phyloP scores from a whole-genome alignment of 2,797 vertebrate species.

The Psittacula derbiana region DNA sequence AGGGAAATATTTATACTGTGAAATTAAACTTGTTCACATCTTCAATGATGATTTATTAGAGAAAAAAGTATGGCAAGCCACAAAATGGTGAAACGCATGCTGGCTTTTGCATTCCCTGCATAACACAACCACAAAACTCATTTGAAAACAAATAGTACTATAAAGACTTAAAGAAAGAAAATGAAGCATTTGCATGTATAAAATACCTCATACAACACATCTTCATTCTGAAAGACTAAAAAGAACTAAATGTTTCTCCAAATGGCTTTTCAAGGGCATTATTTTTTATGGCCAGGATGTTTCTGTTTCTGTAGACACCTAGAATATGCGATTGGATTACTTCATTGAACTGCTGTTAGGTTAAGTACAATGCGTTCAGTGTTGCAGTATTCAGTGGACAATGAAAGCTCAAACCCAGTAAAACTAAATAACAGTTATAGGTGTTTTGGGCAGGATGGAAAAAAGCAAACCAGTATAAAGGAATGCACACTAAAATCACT shows the following conservation, averaged over 20 bases:
- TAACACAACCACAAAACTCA: conserved; percentile 47
- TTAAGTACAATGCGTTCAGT: neutral
- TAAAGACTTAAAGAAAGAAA: conserved; percentile 61
- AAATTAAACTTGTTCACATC: conserved; percentile 54
- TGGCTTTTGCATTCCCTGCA: neutral
- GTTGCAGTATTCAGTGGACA: conserved; percentile 15
- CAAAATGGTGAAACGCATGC: neutral
- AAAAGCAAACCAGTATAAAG: neutral
- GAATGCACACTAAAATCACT: neutral
- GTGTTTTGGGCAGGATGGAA: neutral
- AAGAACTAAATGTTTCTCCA: conserved; percentile 46
- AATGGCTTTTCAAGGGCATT: conserved; percentile 54
- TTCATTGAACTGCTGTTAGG: neutral
- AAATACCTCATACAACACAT: conserved; percentile 62
- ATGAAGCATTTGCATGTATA: conserved; percentile 63
- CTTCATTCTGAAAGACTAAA: conserved; percentile 54
- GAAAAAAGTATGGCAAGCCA: conserved; percentile 18
- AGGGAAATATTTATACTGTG: conserved; percentile 53
- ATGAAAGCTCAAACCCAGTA: neutral
- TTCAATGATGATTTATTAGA: conserved; percentile 41
- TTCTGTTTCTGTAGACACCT: conserved; percentile 51
- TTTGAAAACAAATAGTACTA: conserved; percentile 65
- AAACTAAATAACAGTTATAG: neutral
- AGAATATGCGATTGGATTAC: conserved; percentile 33
- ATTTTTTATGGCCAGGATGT: conserved; percentile 66